phyloP scores from a whole-genome alignment of 1,140 invertebrate genomes.

The Nasonia longicornis region DNA sequence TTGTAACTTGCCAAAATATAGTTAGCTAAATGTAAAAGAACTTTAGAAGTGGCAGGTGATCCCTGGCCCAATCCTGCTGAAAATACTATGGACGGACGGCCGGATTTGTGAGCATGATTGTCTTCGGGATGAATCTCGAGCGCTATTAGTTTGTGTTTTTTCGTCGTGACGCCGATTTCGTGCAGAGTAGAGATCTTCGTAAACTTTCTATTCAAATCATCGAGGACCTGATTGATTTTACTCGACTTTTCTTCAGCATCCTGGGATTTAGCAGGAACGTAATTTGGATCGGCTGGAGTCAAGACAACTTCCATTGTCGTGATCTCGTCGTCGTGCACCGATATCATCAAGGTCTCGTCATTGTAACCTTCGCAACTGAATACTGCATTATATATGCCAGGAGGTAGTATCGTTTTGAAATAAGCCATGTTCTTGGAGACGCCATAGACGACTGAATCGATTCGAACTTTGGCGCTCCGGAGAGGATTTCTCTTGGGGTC shows the following conservation, averaged over 20 bases:
- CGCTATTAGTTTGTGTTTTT: constrained; percentile 54
- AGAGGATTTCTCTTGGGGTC: constrained; percentile 76
- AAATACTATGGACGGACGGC: constrained; percentile 60
- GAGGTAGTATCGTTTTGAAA: constrained; percentile 77
- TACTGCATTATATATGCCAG: constrained; percentile 74
- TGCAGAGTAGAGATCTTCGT: constrained; percentile 58
- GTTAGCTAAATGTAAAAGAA: constrained; percentile 58
- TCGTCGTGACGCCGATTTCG: constrained; percentile 53
- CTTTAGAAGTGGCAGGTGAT: constrained; percentile 57
- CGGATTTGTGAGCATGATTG: constrained; percentile 43
- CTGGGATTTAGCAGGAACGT: neutral
- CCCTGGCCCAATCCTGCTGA: constrained; percentile 57
- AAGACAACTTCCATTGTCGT: constrained; percentile 57
- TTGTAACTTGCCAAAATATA: constrained; percentile 59
- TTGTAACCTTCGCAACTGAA: constrained; percentile 73
- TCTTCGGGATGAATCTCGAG: constrained; percentile 58
- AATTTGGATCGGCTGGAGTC: neutral
- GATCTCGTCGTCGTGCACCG: constrained; percentile 62
- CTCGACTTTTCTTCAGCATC: neutral
- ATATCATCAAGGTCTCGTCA: constrained; percentile 63
- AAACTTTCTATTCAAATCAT: constrained; percentile 58
- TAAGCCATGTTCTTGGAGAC: constrained; percentile 77
- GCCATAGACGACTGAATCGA: constrained; percentile 73
- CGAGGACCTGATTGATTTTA: constrained; percentile 52
- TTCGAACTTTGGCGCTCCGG: constrained; percentile 76